These are phyloP conservation scores for Panzeria rudis DNA, from an alignment of 2,888 invertebrate genomes.

Conservation along the genomic window DNA sequence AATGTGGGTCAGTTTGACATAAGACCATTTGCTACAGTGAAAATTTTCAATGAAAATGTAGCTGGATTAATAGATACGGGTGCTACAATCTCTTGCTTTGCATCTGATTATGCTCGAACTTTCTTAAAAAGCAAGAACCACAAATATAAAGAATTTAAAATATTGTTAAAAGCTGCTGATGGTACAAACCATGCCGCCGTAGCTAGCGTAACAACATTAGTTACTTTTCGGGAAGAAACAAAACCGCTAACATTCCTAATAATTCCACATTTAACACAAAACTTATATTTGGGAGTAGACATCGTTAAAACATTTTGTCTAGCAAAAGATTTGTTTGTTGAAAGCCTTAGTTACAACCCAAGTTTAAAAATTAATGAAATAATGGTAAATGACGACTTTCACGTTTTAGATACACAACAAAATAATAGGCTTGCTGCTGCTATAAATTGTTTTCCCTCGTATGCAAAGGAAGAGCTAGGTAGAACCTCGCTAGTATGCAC, in stretches of 20 bases:
- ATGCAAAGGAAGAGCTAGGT: slow-evolving; percentile 31
- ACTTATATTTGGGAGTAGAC: slow-evolving; percentile 39
- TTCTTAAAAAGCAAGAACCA: too few species aligned
- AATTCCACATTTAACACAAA: slow-evolving; percentile 28
- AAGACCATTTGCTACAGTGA: slow-evolving; percentile 2
- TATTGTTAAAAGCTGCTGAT: too few species aligned
- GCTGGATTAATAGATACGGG: too few species aligned
- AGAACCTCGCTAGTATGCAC: slow-evolving; percentile 1
- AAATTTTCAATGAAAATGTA: too few species aligned
- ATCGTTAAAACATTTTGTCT: slow-evolving; percentile 25
- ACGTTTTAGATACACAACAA: neutral
- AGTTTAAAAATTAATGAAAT: neutral
- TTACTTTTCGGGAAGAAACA: neutral
- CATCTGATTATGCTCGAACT: neutral
- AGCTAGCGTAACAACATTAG: too few species aligned
- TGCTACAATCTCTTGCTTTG: too few species aligned
- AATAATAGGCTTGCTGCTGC: slow-evolving; percentile 4
- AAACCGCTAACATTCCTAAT: neutral
- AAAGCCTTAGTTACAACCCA: neutral
- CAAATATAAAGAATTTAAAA: too few species aligned
- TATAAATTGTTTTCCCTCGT: slow-evolving; percentile 25
- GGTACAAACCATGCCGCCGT: too few species aligned
- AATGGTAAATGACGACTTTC: neutral
- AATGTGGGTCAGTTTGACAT: neutral
- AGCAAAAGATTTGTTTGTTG: slow-evolving; percentile 32